These are phyloP conservation scores for Syrrhaptes paradoxus DNA, from an alignment of 2,113 vertebrate genomes.

Conservation along the genomic window DNA sequence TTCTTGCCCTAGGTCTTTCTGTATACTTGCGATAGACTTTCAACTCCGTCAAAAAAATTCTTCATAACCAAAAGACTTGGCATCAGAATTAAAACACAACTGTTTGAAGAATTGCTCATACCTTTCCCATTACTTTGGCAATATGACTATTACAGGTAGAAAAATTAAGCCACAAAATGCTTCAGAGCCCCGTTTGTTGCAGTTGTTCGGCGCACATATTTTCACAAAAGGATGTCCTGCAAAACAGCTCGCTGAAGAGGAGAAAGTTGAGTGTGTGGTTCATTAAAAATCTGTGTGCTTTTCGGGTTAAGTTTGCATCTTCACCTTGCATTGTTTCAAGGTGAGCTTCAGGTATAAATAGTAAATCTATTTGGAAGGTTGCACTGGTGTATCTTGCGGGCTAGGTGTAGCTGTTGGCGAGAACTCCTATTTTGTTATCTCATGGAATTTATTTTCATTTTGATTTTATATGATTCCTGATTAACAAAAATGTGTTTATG, in stretches of 20 bases:
- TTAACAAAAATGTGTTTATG: neutral
- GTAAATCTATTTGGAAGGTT: neutral
- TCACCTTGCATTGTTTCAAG: neutral
- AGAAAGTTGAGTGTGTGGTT: neutral
- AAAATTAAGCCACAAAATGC: neutral
- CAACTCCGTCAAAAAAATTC: slow-evolving; percentile 47
- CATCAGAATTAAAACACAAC: slow-evolving; percentile 45
- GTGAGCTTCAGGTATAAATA: neutral
- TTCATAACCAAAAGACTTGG: slow-evolving; percentile 50
- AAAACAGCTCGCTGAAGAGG: neutral
- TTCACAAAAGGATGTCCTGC: neutral
- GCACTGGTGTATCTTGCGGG: neutral
- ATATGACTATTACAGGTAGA: slow-evolving; percentile 12
- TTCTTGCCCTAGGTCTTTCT: slow-evolving; percentile 69
- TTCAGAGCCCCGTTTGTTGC: neutral
- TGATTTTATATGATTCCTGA: neutral
- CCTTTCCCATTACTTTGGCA: slow-evolving; percentile 42
- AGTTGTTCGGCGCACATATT: neutral
- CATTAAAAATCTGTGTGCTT: neutral
- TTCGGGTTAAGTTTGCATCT: neutral
- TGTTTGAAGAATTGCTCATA: slow-evolving; percentile 52
- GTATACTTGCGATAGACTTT: slow-evolving; percentile 46
- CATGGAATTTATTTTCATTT: neutral
- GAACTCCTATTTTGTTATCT: neutral
- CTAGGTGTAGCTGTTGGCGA: neutral